These are phyloP conservation scores for Drepanosiphum platanoidis DNA, from an alignment of 2,888 invertebrate species.

Conservation along the genomic window DNA sequence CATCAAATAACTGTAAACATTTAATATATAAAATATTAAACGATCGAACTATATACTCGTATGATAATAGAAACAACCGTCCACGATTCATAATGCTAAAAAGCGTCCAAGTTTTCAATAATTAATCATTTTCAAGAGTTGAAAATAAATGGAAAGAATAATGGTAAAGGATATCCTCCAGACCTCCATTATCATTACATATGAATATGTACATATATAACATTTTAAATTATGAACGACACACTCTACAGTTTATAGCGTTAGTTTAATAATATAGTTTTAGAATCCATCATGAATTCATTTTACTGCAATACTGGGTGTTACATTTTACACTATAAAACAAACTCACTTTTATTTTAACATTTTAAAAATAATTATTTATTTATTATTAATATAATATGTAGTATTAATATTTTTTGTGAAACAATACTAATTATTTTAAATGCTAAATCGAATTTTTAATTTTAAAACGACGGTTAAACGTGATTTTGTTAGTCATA, in stretches of 20 bases:
- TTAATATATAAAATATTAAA: background rate
- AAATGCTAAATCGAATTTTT: no score
- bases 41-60: background rate
- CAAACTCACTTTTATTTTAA: no score
- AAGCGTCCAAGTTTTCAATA: background rate
- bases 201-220: background rate
- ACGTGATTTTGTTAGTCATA: no score
- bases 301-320: background rate
- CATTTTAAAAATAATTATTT: no score
- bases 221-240: conserved; percentile 33
- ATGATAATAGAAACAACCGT: background rate
- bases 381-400: no score
- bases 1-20: background rate
- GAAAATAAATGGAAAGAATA: background rate
- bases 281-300: conserved; percentile 5
- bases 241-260: background rate
- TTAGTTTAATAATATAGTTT: conserved; percentile 12
- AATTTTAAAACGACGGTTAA: no score
- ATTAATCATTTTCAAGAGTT: background rate
- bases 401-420: no score
- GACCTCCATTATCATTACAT: background rate
- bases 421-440: no score
- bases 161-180: background rate
- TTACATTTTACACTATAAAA: no score
- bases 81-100: background rate